These are phyloP conservation scores for Psittacus erithacus DNA, from an alignment of 2,113 vertebrate species.

Conservation along the genomic window DNA sequence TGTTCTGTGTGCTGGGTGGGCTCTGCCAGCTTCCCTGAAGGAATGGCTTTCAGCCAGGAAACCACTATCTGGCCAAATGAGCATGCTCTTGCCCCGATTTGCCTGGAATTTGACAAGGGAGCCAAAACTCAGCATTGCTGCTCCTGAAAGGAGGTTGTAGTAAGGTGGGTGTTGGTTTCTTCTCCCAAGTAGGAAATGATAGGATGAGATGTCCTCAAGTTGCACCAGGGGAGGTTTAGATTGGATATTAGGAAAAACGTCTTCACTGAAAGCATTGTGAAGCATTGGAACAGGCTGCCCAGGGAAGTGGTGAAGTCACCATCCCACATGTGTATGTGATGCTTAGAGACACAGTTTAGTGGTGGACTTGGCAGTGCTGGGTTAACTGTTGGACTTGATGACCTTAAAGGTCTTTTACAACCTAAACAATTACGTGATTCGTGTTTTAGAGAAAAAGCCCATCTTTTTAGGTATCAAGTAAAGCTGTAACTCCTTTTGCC, in stretches of 20 bases:
- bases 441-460: background rate
- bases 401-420: background rate
- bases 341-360: background rate
- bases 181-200: background rate
- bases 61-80: background rate
- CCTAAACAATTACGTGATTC: background rate
- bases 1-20: background rate
- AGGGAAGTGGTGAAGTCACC: background rate
- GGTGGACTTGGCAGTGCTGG: background rate
- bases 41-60: background rate
- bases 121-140: background rate
- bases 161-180: background rate
- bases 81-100: background rate
- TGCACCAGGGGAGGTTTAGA: background rate
- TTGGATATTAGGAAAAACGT: background rate
- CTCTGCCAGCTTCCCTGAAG: constrained; percentile 14
- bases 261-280: background rate
- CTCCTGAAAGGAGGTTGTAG: background rate
- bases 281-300: background rate
- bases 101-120: background rate
- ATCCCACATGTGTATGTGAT: background rate
- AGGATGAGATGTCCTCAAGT: background rate
- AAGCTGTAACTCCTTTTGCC: background rate
- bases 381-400: background rate
- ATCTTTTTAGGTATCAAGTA: background rate